Base-by-base conservation (phyloP, 2,888 invertebrate species). In the Iphiclides podalirius region DNA sequence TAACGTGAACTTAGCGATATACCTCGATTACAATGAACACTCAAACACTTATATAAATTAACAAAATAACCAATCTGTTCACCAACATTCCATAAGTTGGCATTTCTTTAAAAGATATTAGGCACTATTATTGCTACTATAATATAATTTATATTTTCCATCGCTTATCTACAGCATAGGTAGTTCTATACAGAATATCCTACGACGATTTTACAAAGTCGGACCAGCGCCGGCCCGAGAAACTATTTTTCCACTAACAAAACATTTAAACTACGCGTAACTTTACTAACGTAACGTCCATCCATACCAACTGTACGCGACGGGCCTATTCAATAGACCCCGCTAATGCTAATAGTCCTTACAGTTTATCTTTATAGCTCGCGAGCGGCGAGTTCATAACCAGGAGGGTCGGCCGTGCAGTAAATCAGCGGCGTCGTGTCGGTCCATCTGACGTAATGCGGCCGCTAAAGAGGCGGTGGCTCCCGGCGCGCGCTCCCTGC, bases 401-500 rank as follows among this genome's bases (percentile, higher is more conserved):
- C 87, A 87, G 47, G 87, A 85, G 28, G 87, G 87, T 41, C 86
- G 70, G n/a, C 72, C 79, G 54, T 85, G 86, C 2, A 87, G 73
- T 23, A 87, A 55, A 53, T 87, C 87, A 1, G 87, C 86, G 33
- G 87, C 86, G 49, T 87, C 88, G 58, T 85, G 86, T 36, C 86
- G 74, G 47, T 85, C 88, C 76, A 86, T 80, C 52, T 81, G 83
- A 2, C 85, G 76, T 38, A 87, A 57, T 2, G 87, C 86, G 31
- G 82, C 72, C 15, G 79, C 87, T 55, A 97, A 90, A 67, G 96
- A 94, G 33, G 95, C 94, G 20, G 94, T 91, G 47, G 96, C 95
- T 44, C 94, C 94, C 46, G 94, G 92, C 57, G 95, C 95, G 52
- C 95, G 91, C 75, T 96, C 94, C 58, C 97, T 90, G 41, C 98